phyloP scores from a whole-genome alignment of 2,797 vertebrate genomes.

The Amniataba percoides region DNA sequence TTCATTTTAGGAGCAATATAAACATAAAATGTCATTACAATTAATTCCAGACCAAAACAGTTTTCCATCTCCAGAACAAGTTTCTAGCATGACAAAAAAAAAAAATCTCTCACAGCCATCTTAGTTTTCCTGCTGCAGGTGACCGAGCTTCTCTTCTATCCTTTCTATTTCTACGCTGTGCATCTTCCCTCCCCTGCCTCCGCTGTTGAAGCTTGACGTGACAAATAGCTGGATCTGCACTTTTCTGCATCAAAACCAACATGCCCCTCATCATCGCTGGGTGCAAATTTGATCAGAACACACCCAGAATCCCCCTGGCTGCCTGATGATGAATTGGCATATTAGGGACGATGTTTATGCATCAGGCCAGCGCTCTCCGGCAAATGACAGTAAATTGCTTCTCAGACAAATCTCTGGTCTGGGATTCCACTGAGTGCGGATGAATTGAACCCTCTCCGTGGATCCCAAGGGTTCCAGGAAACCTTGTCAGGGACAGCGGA shows the following conservation, averaged over 20 bases:
- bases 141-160: conserved; percentile 45
- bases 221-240: conserved; percentile 86
- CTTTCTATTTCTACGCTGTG: conserved; percentile 44
- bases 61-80: not conserved
- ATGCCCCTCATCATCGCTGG: conserved; percentile 82
- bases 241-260: conserved; percentile 82
- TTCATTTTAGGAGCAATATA: not conserved
- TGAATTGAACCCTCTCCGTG: conserved; percentile 62
- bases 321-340: conserved; percentile 82
- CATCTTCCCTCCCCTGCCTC: conserved; percentile 62
- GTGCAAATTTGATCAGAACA: conserved; percentile 83
- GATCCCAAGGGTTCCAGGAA: conserved; percentile 65
- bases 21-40: not conserved
- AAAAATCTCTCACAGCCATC: not conserved
- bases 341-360: conserved; percentile 84
- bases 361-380: conserved; percentile 73
- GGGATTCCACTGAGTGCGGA: conserved; percentile 68
- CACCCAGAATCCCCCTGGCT: conserved; percentile 77
- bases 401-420: conserved; percentile 78
- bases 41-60: not conserved
- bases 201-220: conserved; percentile 77
- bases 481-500: conserved; percentile 57
- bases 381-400: conserved; percentile 83
- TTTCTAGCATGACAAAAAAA: not conserved
- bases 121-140: not conserved